Evolutionary conservation across 2,113 vertebrate species (phyloP), one percentile per base, ranked within the genome.

Genomic region (Macheiramphus alcinus): DNA sequence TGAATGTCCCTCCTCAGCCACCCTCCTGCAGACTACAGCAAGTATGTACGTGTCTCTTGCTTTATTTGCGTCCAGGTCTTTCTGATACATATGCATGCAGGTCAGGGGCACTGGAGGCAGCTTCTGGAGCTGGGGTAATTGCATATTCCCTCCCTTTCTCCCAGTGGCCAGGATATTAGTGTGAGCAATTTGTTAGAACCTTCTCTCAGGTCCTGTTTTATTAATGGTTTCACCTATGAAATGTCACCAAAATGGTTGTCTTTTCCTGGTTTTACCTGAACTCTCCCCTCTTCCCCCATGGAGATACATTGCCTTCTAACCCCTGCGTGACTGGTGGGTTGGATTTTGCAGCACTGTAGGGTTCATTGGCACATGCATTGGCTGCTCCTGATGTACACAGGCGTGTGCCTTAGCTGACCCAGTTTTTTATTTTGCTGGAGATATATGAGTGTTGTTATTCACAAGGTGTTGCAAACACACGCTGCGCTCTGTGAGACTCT

Each of bases 401-500:
- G 56, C 20, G 3, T 66, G 66, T 85, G 79, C 73, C 92, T 90
- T 88, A 91, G 79, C 75, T 94, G 95, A 90, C 86, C 74, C 91
- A 97, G 58, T 85, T 96, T 88, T 87, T 87, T 78, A 75, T 92
- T 96, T 94, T 92, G 70, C 79, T 74, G 82, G 68, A 88, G 71
- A 80, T 87, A 53, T 63, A 74, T 38, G 52, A 88, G 32, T 90
- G 84, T 94, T 97, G 94, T 96, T 93, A 89, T 97, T 94, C 94
- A 90, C 90, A 76, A 82, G 87, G 76, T 82, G 76, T 91, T 92
- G 79, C 80, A 82, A 92, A 92, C 90, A 94, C 88, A 92, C 13
- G 76, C 92, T 94, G 94, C 36, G 72, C 84, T 97, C 85, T 63
- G 42, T 73, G 86, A 90, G 89, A 70, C 72, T 87, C 70, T 80